Base-by-base conservation (phyloP, 2,113 vertebrate genomes). In the Mesoclemmys tuberculata region DNA sequence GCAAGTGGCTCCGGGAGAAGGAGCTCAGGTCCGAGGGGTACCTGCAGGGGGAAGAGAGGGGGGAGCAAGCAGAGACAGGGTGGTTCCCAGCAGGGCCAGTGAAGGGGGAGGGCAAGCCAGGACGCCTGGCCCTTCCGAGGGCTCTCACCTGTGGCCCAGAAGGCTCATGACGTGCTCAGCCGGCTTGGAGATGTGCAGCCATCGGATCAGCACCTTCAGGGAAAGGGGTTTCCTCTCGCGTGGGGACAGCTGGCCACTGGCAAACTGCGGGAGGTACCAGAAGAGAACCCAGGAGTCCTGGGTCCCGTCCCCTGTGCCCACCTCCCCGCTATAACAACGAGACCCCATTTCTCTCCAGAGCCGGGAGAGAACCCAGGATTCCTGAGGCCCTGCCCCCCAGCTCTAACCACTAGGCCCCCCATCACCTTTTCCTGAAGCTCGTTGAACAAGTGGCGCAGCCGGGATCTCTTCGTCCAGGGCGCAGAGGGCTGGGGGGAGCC, bases 141-240 rank as follows among this genome's bases (percentile, higher is more conserved):
- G 4, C 77, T 92, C 88, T 88, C 95, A 99, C 99, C 97, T 99
- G 94, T 86, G 98, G n/a, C 99, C 99, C 94, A 99, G 97, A 56
- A 99, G 96, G 81, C 98, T 98, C 97, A 99, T 99, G 44, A 99
- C 98, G 0, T 98, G 95, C 78, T 99, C 97, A 1, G 98, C 98
- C 24, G 99, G 99, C 77, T 99, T 97, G 44, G 97, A 98, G 84
- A 99, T 99, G 92, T 99, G 99, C 77, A 99, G 97, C 74, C 68
- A 96, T 90, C 96, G 97, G 55, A 99, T 98, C 97, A 99, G 71
- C 89, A 98, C 99, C 98, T 99, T 99, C 71, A 99, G 89, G 24
- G n/a, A n/a, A n/a, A n/a, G n/a, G n/a, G n/a, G n/a, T n/a, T n/a
- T n/a, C n/a, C n/a, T n/a, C n/a, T n/a, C n/a, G n/a, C n/a, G n/a